Evolutionary conservation across 2,888 invertebrate species (phyloP).

Genomic region (Drosophila gaucha): DNA sequence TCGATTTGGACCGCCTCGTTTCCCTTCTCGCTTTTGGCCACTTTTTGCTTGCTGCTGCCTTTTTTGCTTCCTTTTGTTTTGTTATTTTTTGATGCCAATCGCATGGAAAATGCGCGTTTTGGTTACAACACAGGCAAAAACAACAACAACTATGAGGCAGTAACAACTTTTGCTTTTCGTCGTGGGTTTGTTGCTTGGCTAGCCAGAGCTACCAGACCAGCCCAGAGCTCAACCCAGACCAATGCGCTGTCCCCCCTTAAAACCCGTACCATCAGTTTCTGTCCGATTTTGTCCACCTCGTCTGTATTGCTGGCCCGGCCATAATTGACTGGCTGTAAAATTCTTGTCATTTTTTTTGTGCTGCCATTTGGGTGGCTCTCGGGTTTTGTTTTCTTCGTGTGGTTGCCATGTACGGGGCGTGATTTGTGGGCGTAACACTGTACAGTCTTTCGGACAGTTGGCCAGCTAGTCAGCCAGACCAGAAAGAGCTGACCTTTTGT

Average conservation of each 20-base stretch:
- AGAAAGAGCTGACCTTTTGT: constrained; percentile 62
- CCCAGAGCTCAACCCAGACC: constrained; percentile 4
- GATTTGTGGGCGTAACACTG: constrained; percentile 77
- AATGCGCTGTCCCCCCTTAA: not conserved
- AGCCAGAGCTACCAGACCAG: constrained; percentile 38
- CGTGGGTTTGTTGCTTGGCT: constrained; percentile 39
- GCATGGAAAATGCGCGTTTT: constrained; percentile 75
- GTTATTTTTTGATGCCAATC: constrained; percentile 48
- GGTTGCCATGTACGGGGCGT: constrained; percentile 64
- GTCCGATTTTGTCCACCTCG: constrained; percentile 38
- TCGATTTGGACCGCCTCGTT: constrained; percentile 69
- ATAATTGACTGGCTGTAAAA: constrained; percentile 78
- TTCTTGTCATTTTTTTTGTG: constrained; percentile 67
- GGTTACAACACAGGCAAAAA: constrained; percentile 59
- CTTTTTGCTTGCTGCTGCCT: constrained; percentile 16
- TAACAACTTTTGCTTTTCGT: constrained; percentile 71
- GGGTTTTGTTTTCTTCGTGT: constrained; percentile 35
- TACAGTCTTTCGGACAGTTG: constrained; percentile 37
- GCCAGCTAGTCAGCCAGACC: not conserved
- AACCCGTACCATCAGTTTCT: constrained; percentile 22
- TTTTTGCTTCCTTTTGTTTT: constrained; percentile 27
- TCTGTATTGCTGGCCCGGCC: constrained; percentile 40
- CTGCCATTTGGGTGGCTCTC: constrained; percentile 47
- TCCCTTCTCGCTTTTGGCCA: constrained; percentile 34
- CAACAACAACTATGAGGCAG: constrained; percentile 29